Evolutionary conservation across 1,140 invertebrate genomes (phyloP).

Genomic region (Drosophila funebris): DNA sequence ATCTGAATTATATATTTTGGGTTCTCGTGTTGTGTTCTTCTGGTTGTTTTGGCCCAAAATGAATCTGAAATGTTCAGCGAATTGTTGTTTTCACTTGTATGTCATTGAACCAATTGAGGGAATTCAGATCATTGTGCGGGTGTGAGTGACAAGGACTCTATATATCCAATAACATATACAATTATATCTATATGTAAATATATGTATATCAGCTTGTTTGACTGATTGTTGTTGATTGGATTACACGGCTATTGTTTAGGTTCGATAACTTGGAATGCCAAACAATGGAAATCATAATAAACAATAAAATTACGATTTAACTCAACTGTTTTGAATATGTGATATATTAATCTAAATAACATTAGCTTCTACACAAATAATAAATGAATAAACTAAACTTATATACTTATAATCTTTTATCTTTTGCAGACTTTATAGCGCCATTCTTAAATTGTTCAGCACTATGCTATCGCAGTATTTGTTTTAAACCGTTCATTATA

Average conservation of each 20-base stretch:
- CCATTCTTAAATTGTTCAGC: constrained; percentile 9
- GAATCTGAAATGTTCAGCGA: constrained; percentile 36
- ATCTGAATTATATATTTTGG: constrained; percentile 11
- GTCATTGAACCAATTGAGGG: constrained; percentile 56
- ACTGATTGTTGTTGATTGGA: not conserved
- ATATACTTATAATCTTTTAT: not conserved
- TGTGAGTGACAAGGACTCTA: constrained; percentile 29
- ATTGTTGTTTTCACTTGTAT: constrained; percentile 34
- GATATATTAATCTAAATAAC: not conserved
- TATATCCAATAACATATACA: constrained; percentile 5
- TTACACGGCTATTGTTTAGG: not conserved
- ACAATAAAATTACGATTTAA: no score
- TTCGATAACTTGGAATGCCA: constrained; percentile 32
- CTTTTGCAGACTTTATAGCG: constrained; percentile 47
- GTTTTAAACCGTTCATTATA: constrained; percentile 73
- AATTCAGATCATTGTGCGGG: constrained; percentile 16
- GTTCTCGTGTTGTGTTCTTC: not conserved
- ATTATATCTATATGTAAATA: not conserved
- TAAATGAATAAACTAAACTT: no score
- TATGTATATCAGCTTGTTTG: not conserved
- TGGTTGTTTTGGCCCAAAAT: constrained; percentile 30
- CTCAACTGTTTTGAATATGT: no score
- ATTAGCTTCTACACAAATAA: no score
- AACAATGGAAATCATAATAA: not conserved
- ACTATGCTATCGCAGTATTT: constrained; percentile 67